A percentile compares a stretch with the other conserved stretches of the same genome.
phyloP scores from a whole-genome alignment of 2,888 invertebrate species.

The Xanthia icteritia region DNA sequence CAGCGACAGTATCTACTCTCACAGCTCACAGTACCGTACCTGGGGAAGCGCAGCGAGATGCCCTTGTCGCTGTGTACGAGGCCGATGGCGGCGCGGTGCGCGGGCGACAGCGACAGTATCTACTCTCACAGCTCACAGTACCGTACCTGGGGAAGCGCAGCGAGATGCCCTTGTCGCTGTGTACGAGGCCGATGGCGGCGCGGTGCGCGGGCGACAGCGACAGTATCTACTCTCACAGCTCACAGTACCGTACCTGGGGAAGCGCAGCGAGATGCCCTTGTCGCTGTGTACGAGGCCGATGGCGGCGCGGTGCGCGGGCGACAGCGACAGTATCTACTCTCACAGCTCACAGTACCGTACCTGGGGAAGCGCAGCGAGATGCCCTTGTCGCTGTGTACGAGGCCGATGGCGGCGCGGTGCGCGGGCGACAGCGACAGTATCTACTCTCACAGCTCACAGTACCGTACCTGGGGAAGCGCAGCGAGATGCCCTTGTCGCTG shows the following conservation, averaged over 20 bases:
- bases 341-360: background rate
- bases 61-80: constrained; percentile 97
- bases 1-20: constrained; percentile 92
- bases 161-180: constrained; percentile 97
- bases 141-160: constrained; percentile 90
- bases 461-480: constrained; percentile 90
- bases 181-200: constrained; percentile 96
- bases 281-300: constrained; percentile 96
- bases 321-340: constrained; percentile 93
- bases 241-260: background rate
- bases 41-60: constrained; percentile 95
- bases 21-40: background rate
- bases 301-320: constrained; percentile 98
- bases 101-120: constrained; percentile 96
- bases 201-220: constrained; percentile 95
- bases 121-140: background rate
- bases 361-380: constrained; percentile 95
- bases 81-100: constrained; percentile 96
- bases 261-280: constrained; percentile 98
- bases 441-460: background rate
- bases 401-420: constrained; percentile 96
- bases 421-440: constrained; percentile 97
- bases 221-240: background rate
- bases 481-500: constrained; percentile 97
- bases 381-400: constrained; percentile 97